phyloP scores from a whole-genome alignment of 2,113 vertebrate genomes.

The Erythrolamprus reginae region DNA sequence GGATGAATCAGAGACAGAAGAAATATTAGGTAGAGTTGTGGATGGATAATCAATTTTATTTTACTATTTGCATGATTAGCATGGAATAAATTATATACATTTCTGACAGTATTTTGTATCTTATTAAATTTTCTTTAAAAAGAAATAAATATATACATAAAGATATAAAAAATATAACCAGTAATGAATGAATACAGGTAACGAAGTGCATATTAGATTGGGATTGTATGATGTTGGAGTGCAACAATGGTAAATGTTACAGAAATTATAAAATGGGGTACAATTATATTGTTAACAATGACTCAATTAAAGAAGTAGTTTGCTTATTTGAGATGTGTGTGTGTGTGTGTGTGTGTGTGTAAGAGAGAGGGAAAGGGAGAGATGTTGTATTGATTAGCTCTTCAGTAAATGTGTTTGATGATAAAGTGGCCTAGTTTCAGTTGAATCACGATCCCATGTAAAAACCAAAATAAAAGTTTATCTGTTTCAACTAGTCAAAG shows the following conservation, averaged over 20 bases:
- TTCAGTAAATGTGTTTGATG: neutral
- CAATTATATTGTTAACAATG: neutral
- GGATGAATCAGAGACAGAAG: conserved; percentile 77
- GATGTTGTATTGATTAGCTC: neutral
- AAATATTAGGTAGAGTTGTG: conserved; percentile 78
- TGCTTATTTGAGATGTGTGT: neutral
- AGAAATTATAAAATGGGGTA: neutral
- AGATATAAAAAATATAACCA: neutral
- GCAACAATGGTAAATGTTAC: neutral
- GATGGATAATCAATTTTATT: neutral
- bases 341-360: neutral
- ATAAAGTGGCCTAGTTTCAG: neutral
- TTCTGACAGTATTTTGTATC: neutral
- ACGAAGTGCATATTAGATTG: neutral
- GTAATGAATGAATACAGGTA: neutral
- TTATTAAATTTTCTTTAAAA: neutral
- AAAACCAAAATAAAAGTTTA: neutral
- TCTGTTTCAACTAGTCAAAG: neutral
- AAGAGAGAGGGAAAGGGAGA: neutral
- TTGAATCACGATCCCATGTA: neutral
- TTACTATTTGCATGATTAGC: neutral
- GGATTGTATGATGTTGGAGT: neutral
- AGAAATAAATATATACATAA: neutral
- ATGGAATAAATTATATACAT: neutral
- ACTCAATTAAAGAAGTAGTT: neutral